phyloP scores from a whole-genome alignment of 2,797 vertebrate species.

The Sciaenops ocellatus region DNA sequence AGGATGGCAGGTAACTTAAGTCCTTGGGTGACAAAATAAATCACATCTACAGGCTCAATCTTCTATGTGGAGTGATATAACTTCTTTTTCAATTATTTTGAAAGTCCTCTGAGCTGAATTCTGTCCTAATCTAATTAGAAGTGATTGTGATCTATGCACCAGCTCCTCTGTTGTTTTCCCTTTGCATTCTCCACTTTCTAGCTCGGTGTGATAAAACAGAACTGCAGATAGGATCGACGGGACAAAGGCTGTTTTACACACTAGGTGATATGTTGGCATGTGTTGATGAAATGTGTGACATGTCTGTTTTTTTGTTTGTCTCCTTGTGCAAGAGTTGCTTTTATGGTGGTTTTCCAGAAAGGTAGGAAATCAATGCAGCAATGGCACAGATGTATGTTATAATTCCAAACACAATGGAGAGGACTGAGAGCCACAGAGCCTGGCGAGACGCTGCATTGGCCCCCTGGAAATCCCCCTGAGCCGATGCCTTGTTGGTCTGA shows the following conservation, averaged over 20 bases:
- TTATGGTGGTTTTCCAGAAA: constrained; percentile 91
- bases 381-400: constrained; percentile 90
- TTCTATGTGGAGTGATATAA: constrained; percentile 18
- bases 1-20: constrained; percentile 10
- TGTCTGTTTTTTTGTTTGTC: constrained; percentile 9
- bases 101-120: constrained; percentile 38
- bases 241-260: constrained; percentile 48
- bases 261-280: constrained; percentile 44
- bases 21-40: constrained; percentile 34
- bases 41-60: constrained; percentile 35
- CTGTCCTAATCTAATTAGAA: constrained; percentile 42
- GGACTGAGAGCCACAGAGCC: constrained; percentile 90
- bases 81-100: constrained; percentile 16
- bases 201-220: constrained; percentile 29
- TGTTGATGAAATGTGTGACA: constrained; percentile 35
- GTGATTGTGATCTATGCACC: constrained; percentile 26
- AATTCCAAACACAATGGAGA: constrained; percentile 91
- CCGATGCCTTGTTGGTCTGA: constrained; percentile 92
- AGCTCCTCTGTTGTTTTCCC: constrained; percentile 11
- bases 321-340: neutral
- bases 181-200: constrained; percentile 14
- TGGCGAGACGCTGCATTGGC: constrained; percentile 89
- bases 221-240: constrained; percentile 19
- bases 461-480: constrained; percentile 89
- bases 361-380: constrained; percentile 89